phyloP scores from a whole-genome alignment of 1,140 invertebrate genomes.

The Fopius arisanus region DNA sequence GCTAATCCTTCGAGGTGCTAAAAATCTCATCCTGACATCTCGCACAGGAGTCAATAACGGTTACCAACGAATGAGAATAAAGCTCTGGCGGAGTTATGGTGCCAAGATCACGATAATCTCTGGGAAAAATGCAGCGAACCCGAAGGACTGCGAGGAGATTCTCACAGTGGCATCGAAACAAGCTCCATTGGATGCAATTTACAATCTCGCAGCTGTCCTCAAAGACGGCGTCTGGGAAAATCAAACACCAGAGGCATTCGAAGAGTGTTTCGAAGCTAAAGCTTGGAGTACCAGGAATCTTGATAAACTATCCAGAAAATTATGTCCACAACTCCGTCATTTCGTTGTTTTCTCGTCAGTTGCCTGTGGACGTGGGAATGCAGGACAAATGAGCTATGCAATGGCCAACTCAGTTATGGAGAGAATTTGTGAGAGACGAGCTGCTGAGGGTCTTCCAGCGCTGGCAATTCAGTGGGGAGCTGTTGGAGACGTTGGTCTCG shows the following conservation, averaged over 20 bases:
- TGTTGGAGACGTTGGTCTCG: constrained; percentile 67
- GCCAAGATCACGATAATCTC: constrained; percentile 63
- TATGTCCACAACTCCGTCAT: constrained; percentile 64
- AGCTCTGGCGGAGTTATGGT: constrained; percentile 67
- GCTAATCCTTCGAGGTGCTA: constrained; percentile 75
- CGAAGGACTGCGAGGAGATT: constrained; percentile 65
- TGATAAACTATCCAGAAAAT: constrained; percentile 62
- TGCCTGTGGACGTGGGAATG: constrained; percentile 79
- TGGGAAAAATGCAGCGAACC: constrained; percentile 61
- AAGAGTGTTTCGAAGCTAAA: constrained; percentile 63
- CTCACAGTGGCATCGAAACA: constrained; percentile 67
- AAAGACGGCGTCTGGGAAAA: constrained; percentile 66
- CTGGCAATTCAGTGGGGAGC: constrained; percentile 71
- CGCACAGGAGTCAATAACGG: constrained; percentile 73
- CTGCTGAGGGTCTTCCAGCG: constrained; percentile 63
- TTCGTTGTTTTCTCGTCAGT: constrained; percentile 80
- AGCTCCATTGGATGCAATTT: constrained; percentile 78
- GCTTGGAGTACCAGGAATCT: constrained; percentile 63
- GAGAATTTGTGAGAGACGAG: constrained; percentile 67
- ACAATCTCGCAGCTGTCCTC: constrained; percentile 78
- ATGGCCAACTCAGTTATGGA: constrained; percentile 71
- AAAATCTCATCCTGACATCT: constrained; percentile 75
- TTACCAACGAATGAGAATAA: constrained; percentile 69
- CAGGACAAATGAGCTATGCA: constrained; percentile 82
- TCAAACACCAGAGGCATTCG: constrained; percentile 64